A percentile compares a stretch with the other conserved stretches of the same genome.
phyloP scores from a whole-genome alignment of 2,797 vertebrate species.

The Lindbergichthys nudifrons region DNA sequence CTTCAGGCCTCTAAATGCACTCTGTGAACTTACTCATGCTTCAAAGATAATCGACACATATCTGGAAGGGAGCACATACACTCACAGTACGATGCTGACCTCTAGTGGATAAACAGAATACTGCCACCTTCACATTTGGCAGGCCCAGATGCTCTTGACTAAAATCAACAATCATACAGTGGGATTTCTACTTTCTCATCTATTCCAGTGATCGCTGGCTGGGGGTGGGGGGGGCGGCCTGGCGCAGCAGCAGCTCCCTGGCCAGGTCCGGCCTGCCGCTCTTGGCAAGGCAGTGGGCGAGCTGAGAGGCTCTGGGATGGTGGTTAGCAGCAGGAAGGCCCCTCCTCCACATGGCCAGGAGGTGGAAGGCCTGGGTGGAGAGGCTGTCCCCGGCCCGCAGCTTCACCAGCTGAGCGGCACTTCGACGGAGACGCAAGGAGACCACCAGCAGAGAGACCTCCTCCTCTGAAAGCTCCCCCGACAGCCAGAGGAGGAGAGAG shows the following conservation, averaged over 20 bases:
- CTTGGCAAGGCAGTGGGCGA: conserved; percentile 85
- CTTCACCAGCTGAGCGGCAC: conserved; percentile 86
- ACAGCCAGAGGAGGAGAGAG: conserved; percentile 87
- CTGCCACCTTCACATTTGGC: neutral
- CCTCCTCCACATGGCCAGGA: conserved; percentile 89
- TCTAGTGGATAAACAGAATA: conserved; percentile 51
- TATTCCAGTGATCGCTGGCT: conserved; percentile 13
- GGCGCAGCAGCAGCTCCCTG: conserved; percentile 82
- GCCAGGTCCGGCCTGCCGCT: conserved; percentile 87
- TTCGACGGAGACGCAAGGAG: conserved; percentile 82
- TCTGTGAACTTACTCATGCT: neutral
- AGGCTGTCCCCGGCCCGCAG: conserved; percentile 84
- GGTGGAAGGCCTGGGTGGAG: conserved; percentile 85
- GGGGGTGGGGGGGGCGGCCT: conserved; percentile 53
- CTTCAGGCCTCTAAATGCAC: neutral
- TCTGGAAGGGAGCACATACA: neutral
- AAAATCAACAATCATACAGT: neutral
- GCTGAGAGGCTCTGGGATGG: conserved; percentile 83
- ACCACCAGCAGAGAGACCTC: conserved; percentile 75
- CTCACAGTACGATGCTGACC: conserved; percentile 54
- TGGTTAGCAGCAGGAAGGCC: conserved; percentile 81
- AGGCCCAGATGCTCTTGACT: neutral
- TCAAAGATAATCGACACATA: fast-evolving
- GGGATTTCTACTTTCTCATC: conserved; percentile 1
- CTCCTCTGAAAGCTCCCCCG: conserved; percentile 88